These are phyloP conservation scores for Pseudomugil tenellus DNA, from an alignment of 2,797 vertebrate genomes.

Conservation along the genomic window DNA sequence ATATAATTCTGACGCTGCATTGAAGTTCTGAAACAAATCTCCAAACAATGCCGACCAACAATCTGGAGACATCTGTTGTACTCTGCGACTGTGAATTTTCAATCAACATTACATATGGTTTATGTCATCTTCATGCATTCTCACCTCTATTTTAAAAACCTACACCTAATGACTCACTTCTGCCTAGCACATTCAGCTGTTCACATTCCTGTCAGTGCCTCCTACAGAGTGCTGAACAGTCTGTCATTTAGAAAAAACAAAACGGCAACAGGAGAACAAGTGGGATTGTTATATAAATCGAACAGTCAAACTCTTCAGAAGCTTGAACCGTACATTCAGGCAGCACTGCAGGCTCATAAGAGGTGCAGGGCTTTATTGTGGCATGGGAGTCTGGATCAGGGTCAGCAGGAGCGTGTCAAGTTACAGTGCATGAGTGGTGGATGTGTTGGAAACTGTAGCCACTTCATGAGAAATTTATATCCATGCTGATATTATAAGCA, in stretches of 20 bases:
- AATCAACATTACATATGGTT: slow-evolving; percentile 66
- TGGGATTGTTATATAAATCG: slow-evolving; percentile 77
- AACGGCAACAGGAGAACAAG: slow-evolving; percentile 61
- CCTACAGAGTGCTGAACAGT: slow-evolving; percentile 72
- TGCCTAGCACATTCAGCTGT: slow-evolving; percentile 80
- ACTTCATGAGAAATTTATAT: slow-evolving; percentile 75
- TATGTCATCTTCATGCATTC: slow-evolving; percentile 77
- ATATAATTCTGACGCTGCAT: neutral
- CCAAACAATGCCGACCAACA: neutral
- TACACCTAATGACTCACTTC: slow-evolving; percentile 78
- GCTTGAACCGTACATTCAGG: slow-evolving; percentile 38
- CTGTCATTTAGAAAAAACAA: slow-evolving; percentile 54
- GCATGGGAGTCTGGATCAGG: slow-evolving; percentile 62
- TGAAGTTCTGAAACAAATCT: neutral
- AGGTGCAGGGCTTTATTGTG: slow-evolving; percentile 67
- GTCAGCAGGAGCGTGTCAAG: slow-evolving; percentile 63
- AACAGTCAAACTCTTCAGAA: slow-evolving; percentile 61
- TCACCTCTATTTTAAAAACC: slow-evolving; percentile 83
- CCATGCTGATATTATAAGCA: slow-evolving; percentile 62
- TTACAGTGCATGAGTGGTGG: slow-evolving; percentile 63
- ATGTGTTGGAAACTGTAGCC: slow-evolving; percentile 68
- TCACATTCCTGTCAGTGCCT: slow-evolving; percentile 79
- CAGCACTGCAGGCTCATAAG: slow-evolving; percentile 37
- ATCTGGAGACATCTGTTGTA: slow-evolving; percentile 14
- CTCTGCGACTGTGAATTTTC: slow-evolving; percentile 30